These are phyloP conservation scores for Actias luna DNA, from an alignment of 2,888 invertebrate species.

Conservation along the genomic window DNA sequence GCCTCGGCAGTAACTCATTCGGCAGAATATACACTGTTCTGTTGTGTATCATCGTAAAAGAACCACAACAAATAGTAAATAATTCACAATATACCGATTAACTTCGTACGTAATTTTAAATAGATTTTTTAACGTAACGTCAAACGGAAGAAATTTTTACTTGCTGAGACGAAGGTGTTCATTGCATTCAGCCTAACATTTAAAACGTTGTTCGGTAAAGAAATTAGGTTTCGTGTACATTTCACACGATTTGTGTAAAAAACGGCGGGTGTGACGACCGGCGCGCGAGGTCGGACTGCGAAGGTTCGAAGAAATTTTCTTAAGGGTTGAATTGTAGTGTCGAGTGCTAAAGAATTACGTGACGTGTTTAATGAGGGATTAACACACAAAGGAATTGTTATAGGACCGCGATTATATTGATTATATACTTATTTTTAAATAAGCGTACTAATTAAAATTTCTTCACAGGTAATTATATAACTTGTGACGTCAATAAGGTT, in stretches of 20 bases:
- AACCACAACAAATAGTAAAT: conserved; percentile 12
- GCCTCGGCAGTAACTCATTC: conserved; percentile 73
- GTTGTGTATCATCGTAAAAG: conserved; percentile 66
- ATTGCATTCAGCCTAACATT: conserved; percentile 5
- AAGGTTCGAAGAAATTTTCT: conserved; percentile 57
- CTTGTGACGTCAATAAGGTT: neutral
- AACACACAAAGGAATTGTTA: conserved; percentile 41
- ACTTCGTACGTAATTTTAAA: neutral
- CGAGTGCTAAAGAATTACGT: conserved; percentile 60
- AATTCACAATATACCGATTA: conserved; percentile 13
- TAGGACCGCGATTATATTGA: conserved; percentile 25
- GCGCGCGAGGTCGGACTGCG: conserved; percentile 60
- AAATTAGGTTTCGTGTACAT: neutral
- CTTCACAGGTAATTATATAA: conserved; percentile 5
- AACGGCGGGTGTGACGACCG: conserved; percentile 56
- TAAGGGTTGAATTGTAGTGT: conserved; percentile 53
- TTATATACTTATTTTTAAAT: neutral
- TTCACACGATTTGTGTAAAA: conserved; percentile 6
- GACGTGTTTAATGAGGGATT: conserved; percentile 51
- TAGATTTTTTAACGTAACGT: neutral
- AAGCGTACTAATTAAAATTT: conserved; percentile 1
- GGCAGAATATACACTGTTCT: conserved; percentile 76
- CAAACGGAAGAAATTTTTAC: neutral
- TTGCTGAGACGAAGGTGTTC: neutral
- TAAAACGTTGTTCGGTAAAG: conserved; percentile 1